Conservation (phyloP, 2,888 invertebrate genomes). For the Tineola bisselliella region DNA sequence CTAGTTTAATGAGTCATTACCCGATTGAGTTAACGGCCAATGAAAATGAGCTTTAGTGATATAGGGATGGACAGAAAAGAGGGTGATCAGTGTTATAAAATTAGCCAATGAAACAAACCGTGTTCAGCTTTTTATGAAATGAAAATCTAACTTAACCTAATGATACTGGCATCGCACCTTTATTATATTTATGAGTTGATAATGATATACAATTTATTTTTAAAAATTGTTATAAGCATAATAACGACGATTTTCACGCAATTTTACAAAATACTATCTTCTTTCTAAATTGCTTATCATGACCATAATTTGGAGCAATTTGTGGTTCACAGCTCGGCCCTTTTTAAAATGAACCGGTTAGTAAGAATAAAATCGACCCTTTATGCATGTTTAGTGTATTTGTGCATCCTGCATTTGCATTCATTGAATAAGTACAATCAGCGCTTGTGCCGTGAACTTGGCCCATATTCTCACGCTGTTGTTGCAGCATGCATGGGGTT, state of each 20-base stretch:
- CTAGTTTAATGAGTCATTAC: too few relatives aligned
- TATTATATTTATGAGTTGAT: not conserved
- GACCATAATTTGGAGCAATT: slow-evolving; percentile 20
- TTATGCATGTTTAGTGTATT: slow-evolving; percentile 1
- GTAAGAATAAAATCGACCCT: slow-evolving; percentile 22
- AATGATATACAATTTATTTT: not conserved
- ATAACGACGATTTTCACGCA: not conserved
- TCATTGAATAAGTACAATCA: slow-evolving; percentile 27
- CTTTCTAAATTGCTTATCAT: slow-evolving; percentile 8
- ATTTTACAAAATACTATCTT: slow-evolving; percentile 1
- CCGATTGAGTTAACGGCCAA: too few relatives aligned
- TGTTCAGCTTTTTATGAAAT: too few relatives aligned
- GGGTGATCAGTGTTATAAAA: too few relatives aligned
- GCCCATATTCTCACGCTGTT: slow-evolving; percentile 59
- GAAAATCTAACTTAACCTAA: too few relatives aligned
- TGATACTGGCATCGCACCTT: not conserved
- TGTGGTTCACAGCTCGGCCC: slow-evolving; percentile 24
- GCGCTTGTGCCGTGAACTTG: slow-evolving; percentile 48
- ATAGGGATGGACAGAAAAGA: too few relatives aligned
- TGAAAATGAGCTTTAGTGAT: too few relatives aligned
- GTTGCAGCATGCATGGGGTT: not conserved
- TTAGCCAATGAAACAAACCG: too few relatives aligned
- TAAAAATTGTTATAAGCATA: not conserved
- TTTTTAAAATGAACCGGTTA: slow-evolving; percentile 32
- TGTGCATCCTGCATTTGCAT: slow-evolving; percentile 16